Base-by-base conservation (phyloP, 2,113 vertebrate species). In the Sprattus sprattus region DNA sequence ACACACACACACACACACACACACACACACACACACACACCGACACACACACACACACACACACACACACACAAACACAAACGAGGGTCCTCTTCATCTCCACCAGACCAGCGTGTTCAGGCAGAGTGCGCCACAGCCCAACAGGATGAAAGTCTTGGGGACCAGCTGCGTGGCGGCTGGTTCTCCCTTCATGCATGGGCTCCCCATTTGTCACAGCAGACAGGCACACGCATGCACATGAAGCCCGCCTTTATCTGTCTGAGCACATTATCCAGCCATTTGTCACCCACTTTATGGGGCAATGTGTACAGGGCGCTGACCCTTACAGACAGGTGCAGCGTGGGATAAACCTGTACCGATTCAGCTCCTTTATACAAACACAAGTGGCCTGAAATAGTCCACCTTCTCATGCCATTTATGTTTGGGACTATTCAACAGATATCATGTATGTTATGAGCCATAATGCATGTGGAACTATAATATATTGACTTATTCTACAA, bases 241-340 rank as follows among this genome's bases (percentile, higher is more conserved):
- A 25, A 13, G 71, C 71, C 71, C 71, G 39, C 44, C 71, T 78
- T 78, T 39, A 78, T 78, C 71, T 78, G 71, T 78, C 71, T 16
- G 71, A 78, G 71, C 71, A 32, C 13, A 39, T 78, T 78, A 78
- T 28, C 71, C 71, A 32, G 32, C 28, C 71, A 78, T 78, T 78
- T 78, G 71, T 39, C 71, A 78, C 71, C 28, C 71, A 44, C 71
- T 39, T 78, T 39, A 78, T 13, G 11, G 71, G 71, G 11, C 28
- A 28, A 2, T 15, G 28, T 78, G 32, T 78, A 78, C 71, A 4
- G 71, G 39, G 71, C 25, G 11, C 3, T 78, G 71, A 78, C 71
- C 71, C 71, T 39, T 39, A 5, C 11, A 78, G 71, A 78, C 71
- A 78, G 71, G 25, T 78, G 71, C 71, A 18, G 11, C 5, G 71